Percentiles rank a stretch among this genome's conserved stretches.
These are phyloP conservation scores for Bombylius major DNA, from an alignment of 2,888 invertebrate species.

Conservation along the genomic window DNA sequence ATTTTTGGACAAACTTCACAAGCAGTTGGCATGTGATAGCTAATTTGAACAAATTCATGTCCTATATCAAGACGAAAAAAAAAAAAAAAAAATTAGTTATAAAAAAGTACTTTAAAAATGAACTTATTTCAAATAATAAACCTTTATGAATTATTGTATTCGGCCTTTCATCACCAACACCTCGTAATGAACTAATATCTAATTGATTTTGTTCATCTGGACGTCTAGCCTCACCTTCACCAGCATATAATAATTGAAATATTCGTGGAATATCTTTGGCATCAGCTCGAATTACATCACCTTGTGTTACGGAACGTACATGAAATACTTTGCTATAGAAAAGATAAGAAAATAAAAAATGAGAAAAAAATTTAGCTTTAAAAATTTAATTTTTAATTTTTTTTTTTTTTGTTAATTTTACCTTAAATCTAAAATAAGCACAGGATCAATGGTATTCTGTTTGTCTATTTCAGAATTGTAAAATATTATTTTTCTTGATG, in stretches of 20 bases:
- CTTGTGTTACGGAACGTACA: constrained; percentile 95
- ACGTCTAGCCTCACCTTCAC: constrained; percentile 84
- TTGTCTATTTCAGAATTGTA: constrained; percentile 91
- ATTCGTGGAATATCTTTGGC: constrained; percentile 98
- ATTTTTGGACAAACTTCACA: constrained; percentile 97
- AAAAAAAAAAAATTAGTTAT: background rate
- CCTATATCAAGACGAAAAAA: constrained; percentile 37
- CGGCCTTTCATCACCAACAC: constrained; percentile 32
- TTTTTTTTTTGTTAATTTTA: constrained; percentile 34
- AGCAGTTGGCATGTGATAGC: constrained; percentile 95
- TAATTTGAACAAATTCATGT: constrained; percentile 91
- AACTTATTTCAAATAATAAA: constrained; percentile 11
- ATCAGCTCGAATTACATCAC: constrained; percentile 97
- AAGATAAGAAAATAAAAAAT: constrained; percentile 4
- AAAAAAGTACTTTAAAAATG: background rate
- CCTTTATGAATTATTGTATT: constrained; percentile 36
- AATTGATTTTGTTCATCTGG: constrained; percentile 53
- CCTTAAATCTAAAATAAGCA: constrained; percentile 91
- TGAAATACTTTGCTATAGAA: constrained; percentile 88
- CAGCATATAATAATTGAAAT: constrained; percentile 92
- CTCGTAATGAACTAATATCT: constrained; percentile 42
- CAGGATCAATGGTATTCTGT: constrained; percentile 79
- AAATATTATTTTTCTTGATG: constrained; percentile 93
- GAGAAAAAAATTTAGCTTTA: background rate
- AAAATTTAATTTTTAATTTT: background rate